Evolutionary conservation across 2,888 invertebrate genomes (phyloP), one percentile per base, ranked within the genome.

Genomic region (Thalpophila matura): DNA sequence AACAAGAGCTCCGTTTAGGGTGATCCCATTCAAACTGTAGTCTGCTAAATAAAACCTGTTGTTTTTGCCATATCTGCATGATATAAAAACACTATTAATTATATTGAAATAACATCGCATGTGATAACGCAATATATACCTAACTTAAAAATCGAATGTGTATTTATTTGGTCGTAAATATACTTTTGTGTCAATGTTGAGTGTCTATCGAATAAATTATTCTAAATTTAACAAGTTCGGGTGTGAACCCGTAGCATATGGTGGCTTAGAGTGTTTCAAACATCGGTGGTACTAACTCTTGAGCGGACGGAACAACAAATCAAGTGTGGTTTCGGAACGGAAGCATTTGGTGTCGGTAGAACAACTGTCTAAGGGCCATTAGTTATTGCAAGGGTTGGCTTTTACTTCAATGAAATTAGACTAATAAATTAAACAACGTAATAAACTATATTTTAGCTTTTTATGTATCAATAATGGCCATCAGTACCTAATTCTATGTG

Each of bases 1-100:
- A 94, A 93, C 94, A 94, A 91, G 91, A 92, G 89, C 89, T 87
- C 84, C 89, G 90, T 93, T 93, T 91, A 90, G 92, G 92, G 90
- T 86, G 91, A 91, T 90, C 89, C 90, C 87, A 89, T 90, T 91
- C 88, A 90, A 91, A 92, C 89, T 90, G 88, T 88, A 87, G 86
- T 84, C 86, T 88, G 86, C 85, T 88, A 88, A 88, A 90, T 89
- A 89, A 89, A 87, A 91, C 85, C 86, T 86, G 87, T 83, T 85
- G 74, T 85, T 83, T 81, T 77, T 49, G 75, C 57, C 64, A 68
- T 77, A 75, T 58, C 67, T 51, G 47, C 45, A 42, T 61, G 50
- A 59, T 69, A 63, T 66, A 46, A 66, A n/a, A 60, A 43, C 22
- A 50, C 43, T 51, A 64, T 65, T 74, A 63, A 71, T 74, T 62